Conservation (phyloP, 2,888 invertebrate species). For the Tetragonula carbonaria region DNA sequence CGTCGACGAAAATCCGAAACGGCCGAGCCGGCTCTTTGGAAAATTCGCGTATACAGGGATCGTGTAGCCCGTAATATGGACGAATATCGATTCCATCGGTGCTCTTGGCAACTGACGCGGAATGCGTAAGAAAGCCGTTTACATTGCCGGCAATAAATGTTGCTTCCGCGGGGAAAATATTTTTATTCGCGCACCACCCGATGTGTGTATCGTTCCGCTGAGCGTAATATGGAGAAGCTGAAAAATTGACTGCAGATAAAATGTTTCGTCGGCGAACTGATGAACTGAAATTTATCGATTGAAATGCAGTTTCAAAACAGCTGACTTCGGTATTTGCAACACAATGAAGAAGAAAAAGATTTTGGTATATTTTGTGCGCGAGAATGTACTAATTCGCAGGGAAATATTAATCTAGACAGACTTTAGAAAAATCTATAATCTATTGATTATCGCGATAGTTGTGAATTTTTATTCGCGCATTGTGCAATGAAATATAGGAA, state of each 20-base stretch:
- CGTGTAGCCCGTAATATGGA: neutral
- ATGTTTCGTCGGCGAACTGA: neutral
- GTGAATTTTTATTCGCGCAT: too few relatives aligned
- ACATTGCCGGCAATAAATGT: conserved; percentile 18
- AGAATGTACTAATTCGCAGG: too few relatives aligned
- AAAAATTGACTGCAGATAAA: neutral
- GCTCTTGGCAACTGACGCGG: conserved; percentile 10
- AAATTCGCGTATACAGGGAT: neutral
- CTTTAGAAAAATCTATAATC: too few relatives aligned
- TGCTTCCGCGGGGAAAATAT: conserved; percentile 1
- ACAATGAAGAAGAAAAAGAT: too few relatives aligned
- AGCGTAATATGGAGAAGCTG: neutral
- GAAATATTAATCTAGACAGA: too few relatives aligned
- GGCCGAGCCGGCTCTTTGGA: neutral
- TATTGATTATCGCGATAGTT: too few relatives aligned
- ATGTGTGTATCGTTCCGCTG: neutral
- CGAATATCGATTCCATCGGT: conserved; percentile 8
- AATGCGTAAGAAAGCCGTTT: conserved; percentile 33
- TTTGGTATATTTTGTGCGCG: too few relatives aligned
- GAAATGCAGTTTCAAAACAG: neutral
- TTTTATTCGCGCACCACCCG: neutral
- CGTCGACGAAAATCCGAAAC: conserved; percentile 14
- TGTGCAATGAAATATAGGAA: neutral
- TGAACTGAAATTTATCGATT: neutral
- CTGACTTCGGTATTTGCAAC: too few relatives aligned